Base-by-base conservation (phyloP, 2,113 vertebrate genomes). In the cattle (Bos taurus) region DNA sequence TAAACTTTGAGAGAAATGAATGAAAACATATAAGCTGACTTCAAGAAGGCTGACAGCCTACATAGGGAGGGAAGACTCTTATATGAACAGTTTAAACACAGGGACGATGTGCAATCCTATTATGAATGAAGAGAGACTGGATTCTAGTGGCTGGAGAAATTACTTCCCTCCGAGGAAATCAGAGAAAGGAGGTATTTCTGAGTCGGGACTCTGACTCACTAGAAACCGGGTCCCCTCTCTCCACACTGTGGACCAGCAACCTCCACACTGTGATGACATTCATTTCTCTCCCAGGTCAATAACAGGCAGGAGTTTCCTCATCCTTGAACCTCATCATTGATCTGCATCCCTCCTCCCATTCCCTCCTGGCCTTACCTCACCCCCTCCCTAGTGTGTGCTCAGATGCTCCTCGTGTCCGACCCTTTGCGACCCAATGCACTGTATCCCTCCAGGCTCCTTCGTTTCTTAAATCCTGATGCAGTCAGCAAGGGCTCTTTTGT, bases 221-320 rank as follows among this genome's bases (percentile, higher is more conserved):
- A n/a, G 88, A 36, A 77, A 30, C 64, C 17, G 2, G 40, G 25
- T 16, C 14, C 30, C 2, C 40, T 74, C 16, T 52, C 28, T 54
- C 8, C 48, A 33, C 21, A 19, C 48, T 3, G 25, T 17, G 64
- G 91, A 43, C 46, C 40, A 17, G 71, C 40, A 36, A 0, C 33
- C 30, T 40, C 30, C 12, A 7, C 14, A 2, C 23, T 43, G 14
- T 0, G 0, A 1, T 1, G 28, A 3, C 28, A 10, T 64, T 48
- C 90, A 6, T 54, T 14, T 56, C 28, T 36, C 56, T 4, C 36
- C 30, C 7, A 19, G 9, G 56, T 64, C 46, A n/a, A 0, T 50
- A 9, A 21, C 0, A 4, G 33, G n/a, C 60, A 78, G 33, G 14
- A 46, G 12, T 50, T 96, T 80, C 1, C 19, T 77, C 30, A 3